Base-by-base conservation (phyloP, 2,797 vertebrate genomes). In the Galago senegalensis region DNA sequence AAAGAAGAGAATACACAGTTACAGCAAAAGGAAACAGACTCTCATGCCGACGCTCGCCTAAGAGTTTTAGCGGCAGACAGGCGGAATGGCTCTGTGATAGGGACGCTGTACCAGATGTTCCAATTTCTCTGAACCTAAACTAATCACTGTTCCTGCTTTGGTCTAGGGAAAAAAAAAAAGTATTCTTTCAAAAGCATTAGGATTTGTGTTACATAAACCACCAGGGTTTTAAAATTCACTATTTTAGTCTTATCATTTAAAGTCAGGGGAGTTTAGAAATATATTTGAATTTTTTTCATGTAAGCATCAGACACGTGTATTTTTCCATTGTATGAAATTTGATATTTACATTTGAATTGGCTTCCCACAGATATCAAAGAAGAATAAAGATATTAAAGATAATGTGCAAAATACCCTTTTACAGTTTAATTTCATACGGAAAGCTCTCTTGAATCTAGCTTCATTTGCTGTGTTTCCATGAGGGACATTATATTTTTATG, bases 251-350 rank as follows among this genome's bases (percentile, higher is more conserved):
- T 80, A 70, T 46, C 2, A 92, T 27, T 86, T 87, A 61, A 85
- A 79, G 12, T 40, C n/a, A 61, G 14, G 83, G 85, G 27, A 95
- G 14, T 93, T 86, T 69, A 60, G 21, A 94, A 85, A 87, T 70
- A 43, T 80, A 76, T 83, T 85, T 82, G 1, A 87, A 61, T 58
- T 40, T 85, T 63, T 87, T 82, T 60, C 20, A 67, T 58, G 93
- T 79, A n/a, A 75, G 49, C 61, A 9, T 87, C 82, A 80, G 34
- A 27, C 7, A 77, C 6, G 89, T 72, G 5, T 9, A 87, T 13
- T 63, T 95, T 0, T 82, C 17, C 56, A 7, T 83, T 49, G 17
- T 60, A 11, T 53, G 27, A 14, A 77, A 40, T 10, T 70, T 94
- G 58, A 76, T 92, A 89, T 29, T n/a, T 29, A 76, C 25, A 89